Percentiles rank a stretch among this genome's conserved stretches.
Conservation (phyloP, 1,140 invertebrate species). For the Leptopilina clavipes region DNA sequence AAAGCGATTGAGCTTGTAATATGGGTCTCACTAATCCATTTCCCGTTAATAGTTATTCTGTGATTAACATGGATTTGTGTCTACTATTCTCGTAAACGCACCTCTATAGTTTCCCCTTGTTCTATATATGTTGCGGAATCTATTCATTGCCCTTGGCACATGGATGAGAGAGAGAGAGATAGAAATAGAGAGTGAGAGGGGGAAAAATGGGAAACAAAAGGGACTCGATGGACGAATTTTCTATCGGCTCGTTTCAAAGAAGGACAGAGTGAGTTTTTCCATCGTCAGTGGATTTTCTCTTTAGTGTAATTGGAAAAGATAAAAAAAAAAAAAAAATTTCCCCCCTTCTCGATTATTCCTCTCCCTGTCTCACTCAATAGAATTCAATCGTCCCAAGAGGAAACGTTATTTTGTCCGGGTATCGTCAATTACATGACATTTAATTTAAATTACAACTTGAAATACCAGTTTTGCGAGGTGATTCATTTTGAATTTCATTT, state of each 20-base stretch:
- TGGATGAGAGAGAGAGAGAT: no score
- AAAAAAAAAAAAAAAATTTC: background rate
- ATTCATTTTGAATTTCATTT: no score
- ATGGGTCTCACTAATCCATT: slow-evolving; percentile 61
- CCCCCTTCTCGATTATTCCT: no score
- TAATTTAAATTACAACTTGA: background rate
- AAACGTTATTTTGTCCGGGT: background rate
- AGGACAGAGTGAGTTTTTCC: background rate
- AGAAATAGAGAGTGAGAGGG: no score
- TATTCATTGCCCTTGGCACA: slow-evolving; percentile 22
- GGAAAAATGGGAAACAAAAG: background rate
- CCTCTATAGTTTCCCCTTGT: background rate
- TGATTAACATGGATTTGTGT: slow-evolving; percentile 26
- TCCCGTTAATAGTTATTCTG: slow-evolving; percentile 60
- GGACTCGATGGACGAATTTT: background rate
- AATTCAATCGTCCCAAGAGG: background rate
- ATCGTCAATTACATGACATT: slow-evolving; percentile 1
- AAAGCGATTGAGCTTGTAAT: slow-evolving; percentile 60
- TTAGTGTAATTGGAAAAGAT: background rate
- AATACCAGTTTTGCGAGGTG: no score
- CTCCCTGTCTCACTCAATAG: background rate
- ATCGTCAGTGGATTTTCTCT: background rate
- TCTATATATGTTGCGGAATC: background rate
- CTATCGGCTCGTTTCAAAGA: background rate
- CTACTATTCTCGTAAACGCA: background rate